These are phyloP conservation scores for Chiroxiphia lanceolata DNA, from an alignment of 2,797 vertebrate species.

Conservation along the genomic window DNA sequence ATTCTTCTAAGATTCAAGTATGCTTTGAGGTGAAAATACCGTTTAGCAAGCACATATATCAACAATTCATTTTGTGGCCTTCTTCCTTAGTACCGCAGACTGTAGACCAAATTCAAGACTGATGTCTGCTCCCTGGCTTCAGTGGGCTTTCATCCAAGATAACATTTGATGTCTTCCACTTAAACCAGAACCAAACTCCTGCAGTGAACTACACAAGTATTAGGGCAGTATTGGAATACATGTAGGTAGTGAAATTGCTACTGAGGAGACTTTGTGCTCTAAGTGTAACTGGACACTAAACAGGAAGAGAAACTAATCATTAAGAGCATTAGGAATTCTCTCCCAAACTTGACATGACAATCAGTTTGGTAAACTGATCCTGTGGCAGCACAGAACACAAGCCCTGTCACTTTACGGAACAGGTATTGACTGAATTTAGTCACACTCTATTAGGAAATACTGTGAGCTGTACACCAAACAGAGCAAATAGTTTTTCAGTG, in stretches of 20 bases:
- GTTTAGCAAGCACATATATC: conserved; percentile 41
- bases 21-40: conserved; percentile 62
- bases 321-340: conserved; percentile 24
- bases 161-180: neutral
- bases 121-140: conserved; percentile 7
- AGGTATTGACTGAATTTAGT: conserved; percentile 2
- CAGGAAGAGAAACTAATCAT: conserved; percentile 32
- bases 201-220: neutral
- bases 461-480: neutral
- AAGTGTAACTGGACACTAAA: conserved; percentile 47
- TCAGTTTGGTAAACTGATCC: conserved; percentile 3
- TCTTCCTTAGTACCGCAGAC: conserved; percentile 20
- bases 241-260: neutral
- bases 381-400: neutral
- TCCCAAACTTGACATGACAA: neutral
- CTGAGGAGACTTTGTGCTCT: conserved; percentile 38
- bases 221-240: neutral
- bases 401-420: neutral
- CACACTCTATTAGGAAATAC: neutral
- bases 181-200: neutral
- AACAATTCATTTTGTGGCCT: conserved; percentile 22
- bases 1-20: conserved; percentile 47
- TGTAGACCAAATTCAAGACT: neutral
- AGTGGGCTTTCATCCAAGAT: neutral
- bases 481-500: neutral